These are phyloP conservation scores for Megastigmus dorsalis DNA, from an alignment of 2,888 invertebrate species.

Conservation along the genomic window DNA sequence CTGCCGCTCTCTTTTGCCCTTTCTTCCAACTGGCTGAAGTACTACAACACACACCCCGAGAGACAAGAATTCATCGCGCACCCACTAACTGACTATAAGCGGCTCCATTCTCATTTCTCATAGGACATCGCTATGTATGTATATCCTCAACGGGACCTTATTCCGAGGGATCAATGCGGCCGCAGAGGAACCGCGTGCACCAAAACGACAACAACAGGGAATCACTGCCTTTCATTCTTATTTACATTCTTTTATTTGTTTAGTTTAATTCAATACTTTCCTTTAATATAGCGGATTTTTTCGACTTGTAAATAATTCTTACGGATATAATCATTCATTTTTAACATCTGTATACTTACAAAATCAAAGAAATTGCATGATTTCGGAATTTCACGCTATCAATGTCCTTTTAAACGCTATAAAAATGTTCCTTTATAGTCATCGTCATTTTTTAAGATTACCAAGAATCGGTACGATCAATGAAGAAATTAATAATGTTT, in stretches of 20 bases:
- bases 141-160: background rate
- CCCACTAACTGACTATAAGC: slow-evolving; percentile 41
- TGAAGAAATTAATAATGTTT: no score
- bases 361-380: no score
- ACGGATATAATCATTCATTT: no score
- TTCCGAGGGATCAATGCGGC: slow-evolving; percentile 42
- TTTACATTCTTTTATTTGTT: slow-evolving; percentile 11
- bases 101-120: slow-evolving; percentile 21
- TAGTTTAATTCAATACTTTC: no score
- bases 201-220: background rate
- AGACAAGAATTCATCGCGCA: slow-evolving; percentile 9
- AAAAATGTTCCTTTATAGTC: no score
- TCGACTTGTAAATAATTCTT: no score
- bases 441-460: no score
- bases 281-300: no score
- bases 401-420: no score
- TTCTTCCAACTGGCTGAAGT: slow-evolving; percentile 35
- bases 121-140: slow-evolving; percentile 8
- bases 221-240: slow-evolving; percentile 10
- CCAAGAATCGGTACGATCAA: no score
- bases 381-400: no score
- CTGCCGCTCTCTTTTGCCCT: slow-evolving; percentile 23
- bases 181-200: slow-evolving; percentile 24
- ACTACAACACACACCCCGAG: slow-evolving; percentile 23
- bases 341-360: no score